Conservation (phyloP, 2,113 vertebrate species). For the Ellobius talpinus region DNA sequence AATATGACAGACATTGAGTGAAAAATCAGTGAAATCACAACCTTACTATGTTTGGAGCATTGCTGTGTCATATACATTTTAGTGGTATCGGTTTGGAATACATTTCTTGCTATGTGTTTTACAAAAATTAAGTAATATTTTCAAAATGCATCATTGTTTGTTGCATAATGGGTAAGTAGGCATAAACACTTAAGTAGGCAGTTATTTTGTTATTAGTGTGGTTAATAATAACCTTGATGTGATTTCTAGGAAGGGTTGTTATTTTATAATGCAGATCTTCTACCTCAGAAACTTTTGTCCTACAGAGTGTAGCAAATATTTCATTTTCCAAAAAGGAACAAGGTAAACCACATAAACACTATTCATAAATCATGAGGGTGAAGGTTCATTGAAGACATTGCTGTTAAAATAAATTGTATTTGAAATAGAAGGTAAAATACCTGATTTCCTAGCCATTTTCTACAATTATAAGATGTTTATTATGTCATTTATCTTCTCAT, state of each 20-base stretch:
- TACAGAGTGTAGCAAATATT: neutral
- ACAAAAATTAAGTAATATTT: neutral
- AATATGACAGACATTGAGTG: neutral
- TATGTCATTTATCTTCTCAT: neutral
- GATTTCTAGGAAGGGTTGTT: neutral
- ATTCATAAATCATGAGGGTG: neutral
- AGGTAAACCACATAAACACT: neutral
- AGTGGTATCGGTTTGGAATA: neutral
- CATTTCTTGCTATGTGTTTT: neutral
- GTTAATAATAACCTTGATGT: neutral
- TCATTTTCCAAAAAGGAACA: neutral
- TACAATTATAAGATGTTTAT: neutral
- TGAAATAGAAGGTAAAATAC: neutral
- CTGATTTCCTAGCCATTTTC: no score
- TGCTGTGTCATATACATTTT: neutral
- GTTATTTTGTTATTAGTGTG: neutral
- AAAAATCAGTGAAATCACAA: neutral
- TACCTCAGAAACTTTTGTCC: neutral
- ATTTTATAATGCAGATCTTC: neutral
- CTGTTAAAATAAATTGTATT: neutral
- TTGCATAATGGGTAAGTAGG: neutral
- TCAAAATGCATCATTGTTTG: neutral
- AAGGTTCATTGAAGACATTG: neutral
- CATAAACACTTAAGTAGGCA: neutral
- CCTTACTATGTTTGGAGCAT: neutral